Evolutionary conservation across 2,888 invertebrate genomes (phyloP).

Genomic region (Conops quadrifasciatus): DNA sequence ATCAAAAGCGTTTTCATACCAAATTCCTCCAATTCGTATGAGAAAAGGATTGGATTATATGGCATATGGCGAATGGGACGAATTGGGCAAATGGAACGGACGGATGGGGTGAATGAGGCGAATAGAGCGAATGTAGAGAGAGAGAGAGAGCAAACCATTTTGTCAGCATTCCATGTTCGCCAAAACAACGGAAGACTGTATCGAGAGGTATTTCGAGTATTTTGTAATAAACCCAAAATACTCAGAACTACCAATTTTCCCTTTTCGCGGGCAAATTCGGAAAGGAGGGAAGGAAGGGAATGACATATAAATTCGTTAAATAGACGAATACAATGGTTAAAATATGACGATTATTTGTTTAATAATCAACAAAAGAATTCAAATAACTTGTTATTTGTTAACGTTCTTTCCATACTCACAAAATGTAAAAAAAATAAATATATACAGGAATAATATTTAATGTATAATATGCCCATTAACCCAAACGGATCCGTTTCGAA

Average conservation of each 20-base stretch:
- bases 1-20: background rate
- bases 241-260: background rate
- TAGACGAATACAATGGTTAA: background rate
- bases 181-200: conserved; percentile 2
- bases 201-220: conserved; percentile 10
- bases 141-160: background rate
- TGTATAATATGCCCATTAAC: too few relatives aligned
- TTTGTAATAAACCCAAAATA: conserved; percentile 27
- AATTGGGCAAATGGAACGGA: background rate
- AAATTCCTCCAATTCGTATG: conserved; percentile 3
- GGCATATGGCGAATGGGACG: background rate
- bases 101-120: background rate
- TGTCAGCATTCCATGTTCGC: background rate
- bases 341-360: background rate
- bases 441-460: background rate
- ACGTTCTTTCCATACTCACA: background rate
- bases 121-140: background rate
- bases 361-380: conserved; percentile 1
- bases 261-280: background rate
- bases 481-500: too few relatives aligned
- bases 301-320: background rate
- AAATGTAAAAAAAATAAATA: too few relatives aligned
- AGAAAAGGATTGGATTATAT: background rate
- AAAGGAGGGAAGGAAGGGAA: background rate
- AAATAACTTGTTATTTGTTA: background rate